Base-by-base conservation (phyloP, 1,140 invertebrate species). In the Wiebesia pumilae region DNA sequence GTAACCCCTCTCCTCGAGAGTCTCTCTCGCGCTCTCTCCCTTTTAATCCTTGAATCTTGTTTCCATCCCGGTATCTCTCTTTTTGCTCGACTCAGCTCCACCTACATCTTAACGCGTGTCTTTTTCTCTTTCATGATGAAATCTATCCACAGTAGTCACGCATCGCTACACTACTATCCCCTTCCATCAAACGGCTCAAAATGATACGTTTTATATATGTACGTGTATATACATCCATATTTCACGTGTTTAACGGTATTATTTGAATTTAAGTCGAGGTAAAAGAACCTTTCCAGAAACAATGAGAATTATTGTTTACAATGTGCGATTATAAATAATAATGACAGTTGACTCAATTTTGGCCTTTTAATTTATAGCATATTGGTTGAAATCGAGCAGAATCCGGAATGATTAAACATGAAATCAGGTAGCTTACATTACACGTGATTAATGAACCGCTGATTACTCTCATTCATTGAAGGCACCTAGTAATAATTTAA, bases 121-220 rank as follows among this genome's bases (percentile, higher is more conserved):
- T 21, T 54, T 71, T 69, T 65, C 30, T 80, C 27, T 71, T 58
- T 40, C n/a, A 38, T 43, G 58, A 51, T 81, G 86, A 81, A 87
- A 87, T 87, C 86, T 78, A 83, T 80, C 81, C 81, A 24, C 33
- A 27, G 16, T 51, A 73, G 69, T 27, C 78, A 27, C 43, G 24
- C 77, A 16, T 51, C 43, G 14, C 33, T 54, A 19, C 27, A 69
- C n/a, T 38, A 69, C n/a, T 38, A 82, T 87, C 43, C 81, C 88
- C 75, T 88, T 91, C 91, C 90, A 92, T 92, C 92, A 90, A 88
- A 19, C 62, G 82, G 88, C 87, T 86, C 58, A 84, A 90, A 90
- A 90, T 90, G 91, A 62, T 87, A 90, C 75, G 90, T 91, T 90
- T 93, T 91, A 91, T 91, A 93, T 92, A 90, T 91, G 90, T n/a